Evolutionary conservation across 1,140 invertebrate genomes (phyloP), one percentile per base, ranked within the genome.

Genomic region (Triops longicaudatus): DNA sequence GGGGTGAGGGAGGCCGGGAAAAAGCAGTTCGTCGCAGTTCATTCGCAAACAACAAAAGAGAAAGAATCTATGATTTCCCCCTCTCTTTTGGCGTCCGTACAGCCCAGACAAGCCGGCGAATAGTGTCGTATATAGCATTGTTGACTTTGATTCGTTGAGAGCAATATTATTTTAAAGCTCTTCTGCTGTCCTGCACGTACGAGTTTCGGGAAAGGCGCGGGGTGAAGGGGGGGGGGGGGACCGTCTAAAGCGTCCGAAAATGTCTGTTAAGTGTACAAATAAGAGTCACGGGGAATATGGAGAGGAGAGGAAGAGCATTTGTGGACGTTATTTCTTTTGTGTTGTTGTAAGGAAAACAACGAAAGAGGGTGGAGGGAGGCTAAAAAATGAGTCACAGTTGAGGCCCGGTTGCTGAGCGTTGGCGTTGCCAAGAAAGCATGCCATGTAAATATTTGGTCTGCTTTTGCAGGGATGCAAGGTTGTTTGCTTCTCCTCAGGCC

Each of bases 401-500:
- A n/a, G n/a, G 6, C 31, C 4, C 22, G 7, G 74, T 42, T 73
- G 72, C 72, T 22, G 5, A 41, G 27, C 73, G 73, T 73, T 73
- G 73, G 27, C 37, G 74, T 41, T 42, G 26, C 27, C 74, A 75
- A 75, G 37, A 43, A 42, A 27, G 37, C 73, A 37, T 73, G 73
- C 73, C 73, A 1, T 73, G 73, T 73, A 42, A 73, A 37, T 42
- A 73, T 43, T 41, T 75, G 37, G 74, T 44, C 37, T 43, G 74
- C 28, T 63, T 63, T 63, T 63, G 50, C 50, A 63, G 50, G 22
- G 50, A 63, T 63, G 50, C 50, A 63, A 63, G 14, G 50, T n/a
- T 63, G 50, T 63, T 63, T 63, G 50, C 50, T 63, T 63, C 50
- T 63, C 50, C 50, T 22, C 31, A 37, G 50, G 50, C 50, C 14